Evolutionary conservation across 1,140 invertebrate species (phyloP).

Genomic region (Hypothenemus hampei): DNA sequence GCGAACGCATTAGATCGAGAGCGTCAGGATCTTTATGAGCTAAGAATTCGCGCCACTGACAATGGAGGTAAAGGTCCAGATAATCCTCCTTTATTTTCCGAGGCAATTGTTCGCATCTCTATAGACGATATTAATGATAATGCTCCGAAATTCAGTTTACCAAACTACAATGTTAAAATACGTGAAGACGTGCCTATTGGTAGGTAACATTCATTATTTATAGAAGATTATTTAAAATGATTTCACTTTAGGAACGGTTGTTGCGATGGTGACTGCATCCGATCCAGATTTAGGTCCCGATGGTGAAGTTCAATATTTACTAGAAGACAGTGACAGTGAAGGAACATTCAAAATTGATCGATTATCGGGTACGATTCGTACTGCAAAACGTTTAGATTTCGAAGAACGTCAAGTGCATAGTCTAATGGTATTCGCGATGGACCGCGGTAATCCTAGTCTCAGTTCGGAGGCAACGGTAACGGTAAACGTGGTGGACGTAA

Average conservation of each 20-base stretch:
- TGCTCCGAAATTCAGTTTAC: constrained; percentile 71
- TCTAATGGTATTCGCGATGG: constrained; percentile 74
- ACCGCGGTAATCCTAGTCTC: constrained; percentile 69
- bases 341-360: constrained; percentile 69
- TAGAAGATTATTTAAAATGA: not conserved
- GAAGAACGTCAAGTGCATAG: constrained; percentile 82
- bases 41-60: constrained; percentile 79
- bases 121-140: constrained; percentile 93
- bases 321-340: constrained; percentile 65
- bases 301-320: constrained; percentile 68
- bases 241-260: constrained; percentile 53
- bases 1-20: constrained; percentile 49
- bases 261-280: constrained; percentile 77
- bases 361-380: constrained; percentile 77
- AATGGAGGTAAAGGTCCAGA: constrained; percentile 49
- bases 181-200: constrained; percentile 85
- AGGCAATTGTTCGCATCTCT: constrained; percentile 71
- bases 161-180: constrained; percentile 74
- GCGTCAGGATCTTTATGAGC: constrained; percentile 72
- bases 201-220: constrained; percentile 41
- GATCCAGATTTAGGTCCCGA: constrained; percentile 82
- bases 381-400: constrained; percentile 72
- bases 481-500: constrained; percentile 88
- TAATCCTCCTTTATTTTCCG: constrained; percentile 58
- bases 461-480: constrained; percentile 70